Evolutionary conservation across 2,888 invertebrate species (phyloP), one percentile per base, ranked within the genome.

Genomic region (Brachycybe producta): DNA sequence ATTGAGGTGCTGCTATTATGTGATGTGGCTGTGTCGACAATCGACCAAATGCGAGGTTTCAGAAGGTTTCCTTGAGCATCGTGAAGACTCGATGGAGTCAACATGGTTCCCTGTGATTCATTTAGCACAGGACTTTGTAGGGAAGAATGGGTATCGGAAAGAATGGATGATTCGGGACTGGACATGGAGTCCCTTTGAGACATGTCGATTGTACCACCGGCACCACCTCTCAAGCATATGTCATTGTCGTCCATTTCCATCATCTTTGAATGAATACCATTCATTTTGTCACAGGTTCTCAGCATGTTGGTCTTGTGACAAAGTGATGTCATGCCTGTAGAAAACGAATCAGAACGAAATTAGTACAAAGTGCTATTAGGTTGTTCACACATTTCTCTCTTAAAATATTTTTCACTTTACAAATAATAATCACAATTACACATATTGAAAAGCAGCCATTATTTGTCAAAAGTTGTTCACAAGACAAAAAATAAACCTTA

Each of bases 21-120:
- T 42, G 43, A 55, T 8, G 60, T 61, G 11, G 61, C 61, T 30
- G 58, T 61, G 54, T 61, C 61, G 42, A 60, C 61, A 21, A 61
- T 59, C 35, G 60, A 60, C 61, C 61, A 61, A 35, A 61, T 61
- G 41, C 60, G 56, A 17, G 61, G 61, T 40, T 61, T 61, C 13
- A 44, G 35, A 34, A 51, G 19, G 34, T 39, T 19, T n/a, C 46
- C 15, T 38, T 36, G 47, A 13, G 38, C 8, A 26, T 24, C 38
- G 24, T 47, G 35, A 7, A 26, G 34, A 26, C 26, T 21, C 11
- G 23, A 17, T 7, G 36, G 38, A 13, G 47, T 23, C 13, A 19
- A 19, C 13, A 13, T 15, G 5, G 36, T 24, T 17, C 26, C 15
- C 13, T 36, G 47, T 11, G 50, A 51, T 19, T 45, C 46, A 27